A percentile compares a stretch with the other conserved stretches of the same genome.
Evolutionary conservation across 2,888 invertebrate genomes (phyloP).

Genomic region (Ferdinandea cuprea): DNA sequence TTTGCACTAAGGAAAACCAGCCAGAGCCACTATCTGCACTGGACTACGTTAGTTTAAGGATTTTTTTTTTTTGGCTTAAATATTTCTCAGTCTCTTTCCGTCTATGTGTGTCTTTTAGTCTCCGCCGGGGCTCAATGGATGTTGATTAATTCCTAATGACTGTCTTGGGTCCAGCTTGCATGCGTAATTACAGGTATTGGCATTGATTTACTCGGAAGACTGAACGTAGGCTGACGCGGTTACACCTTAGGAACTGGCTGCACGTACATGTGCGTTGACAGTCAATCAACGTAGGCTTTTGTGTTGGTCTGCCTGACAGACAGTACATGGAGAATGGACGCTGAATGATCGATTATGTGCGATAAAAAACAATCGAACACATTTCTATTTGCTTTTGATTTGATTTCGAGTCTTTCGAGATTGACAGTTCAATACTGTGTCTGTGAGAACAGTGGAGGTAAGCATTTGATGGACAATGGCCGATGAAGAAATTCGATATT

Average conservation of each 20-base stretch:
- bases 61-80: conserved; percentile 19
- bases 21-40: too few species aligned
- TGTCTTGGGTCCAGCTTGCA: conserved; percentile 65
- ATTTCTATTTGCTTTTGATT: conserved; percentile 60
- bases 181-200: conserved; percentile 65
- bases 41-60: conserved; percentile 29
- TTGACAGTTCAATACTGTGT: conserved; percentile 52
- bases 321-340: conserved; percentile 41
- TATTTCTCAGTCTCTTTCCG: background rate
- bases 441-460: conserved; percentile 18
- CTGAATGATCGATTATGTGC: conserved; percentile 69
- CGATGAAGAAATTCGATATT: background rate
- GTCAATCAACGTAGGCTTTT: conserved; percentile 61
- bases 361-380: conserved; percentile 40
- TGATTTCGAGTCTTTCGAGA: conserved; percentile 48
- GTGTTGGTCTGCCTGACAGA: conserved; percentile 26
- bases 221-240: conserved; percentile 38
- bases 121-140: conserved; percentile 32
- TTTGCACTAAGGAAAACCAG: conserved; percentile 31
- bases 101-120: background rate
- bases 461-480: conserved; percentile 27
- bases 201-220: conserved; percentile 70
- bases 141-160: conserved; percentile 72
- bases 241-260: conserved; percentile 57
- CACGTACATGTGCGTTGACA: conserved; percentile 57